These are phyloP conservation scores for Glaucomys volans DNA, from an alignment of 2,113 vertebrate species.

Conservation along the genomic window DNA sequence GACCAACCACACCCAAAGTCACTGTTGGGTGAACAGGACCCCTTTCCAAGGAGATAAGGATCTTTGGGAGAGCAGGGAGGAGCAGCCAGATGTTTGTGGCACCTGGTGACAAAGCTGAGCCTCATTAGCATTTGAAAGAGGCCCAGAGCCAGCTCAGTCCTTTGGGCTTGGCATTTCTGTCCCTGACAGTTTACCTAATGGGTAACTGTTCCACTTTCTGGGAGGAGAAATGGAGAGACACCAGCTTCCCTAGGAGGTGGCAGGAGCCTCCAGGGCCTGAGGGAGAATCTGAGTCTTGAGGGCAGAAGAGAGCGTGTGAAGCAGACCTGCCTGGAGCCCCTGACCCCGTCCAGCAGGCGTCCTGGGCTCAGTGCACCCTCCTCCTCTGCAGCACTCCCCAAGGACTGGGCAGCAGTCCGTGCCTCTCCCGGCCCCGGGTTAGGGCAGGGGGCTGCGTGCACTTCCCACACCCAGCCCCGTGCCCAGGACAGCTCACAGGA, in stretches of 20 bases:
- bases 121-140: not conserved
- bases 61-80: not conserved
- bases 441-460: not conserved
- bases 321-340: fast-evolving
- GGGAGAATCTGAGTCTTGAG: fast-evolving
- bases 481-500: fast-evolving
- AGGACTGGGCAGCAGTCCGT: fast-evolving
- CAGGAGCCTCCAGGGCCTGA: fast-evolving
- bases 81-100: not conserved
- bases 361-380: not conserved
- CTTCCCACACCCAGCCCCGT: not conserved
- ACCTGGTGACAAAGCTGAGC: not conserved
- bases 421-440: fast-evolving
- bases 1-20: not conserved
- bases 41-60: not conserved
- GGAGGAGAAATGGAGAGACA: not conserved
- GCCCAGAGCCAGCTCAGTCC: no score
- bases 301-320: fast-evolving
- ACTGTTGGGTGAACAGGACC: not conserved
- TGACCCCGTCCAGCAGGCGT: fast-evolving
- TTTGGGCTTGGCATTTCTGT: not conserved
- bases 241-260: not conserved
- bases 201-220: not conserved
- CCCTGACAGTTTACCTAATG: not conserved
- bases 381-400: not conserved